These are phyloP conservation scores for Drosophila anomelani DNA, from an alignment of 2,888 invertebrate genomes.

Conservation along the genomic window DNA sequence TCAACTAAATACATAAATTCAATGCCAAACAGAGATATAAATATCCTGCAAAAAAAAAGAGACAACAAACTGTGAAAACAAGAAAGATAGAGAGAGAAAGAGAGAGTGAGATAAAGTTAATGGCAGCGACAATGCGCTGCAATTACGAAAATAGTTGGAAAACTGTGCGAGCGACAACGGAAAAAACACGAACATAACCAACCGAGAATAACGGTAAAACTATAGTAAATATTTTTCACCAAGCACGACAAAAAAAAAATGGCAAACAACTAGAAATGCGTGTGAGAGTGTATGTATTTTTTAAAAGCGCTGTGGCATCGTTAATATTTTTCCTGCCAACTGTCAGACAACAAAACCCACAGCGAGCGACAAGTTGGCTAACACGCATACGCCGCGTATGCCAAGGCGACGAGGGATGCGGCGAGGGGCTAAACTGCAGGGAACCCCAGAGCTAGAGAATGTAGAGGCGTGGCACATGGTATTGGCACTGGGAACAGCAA, in stretches of 20 bases:
- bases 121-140: constrained; percentile 39
- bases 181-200: constrained; percentile 64
- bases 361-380: constrained; percentile 46
- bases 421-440: background rate
- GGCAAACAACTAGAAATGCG: constrained; percentile 4
- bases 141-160: constrained; percentile 49
- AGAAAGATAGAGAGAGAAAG: background rate
- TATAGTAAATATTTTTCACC: constrained; percentile 49
- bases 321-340: constrained; percentile 59
- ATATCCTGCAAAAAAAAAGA: background rate
- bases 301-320: constrained; percentile 43
- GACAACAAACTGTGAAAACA: background rate
- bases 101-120: constrained; percentile 18
- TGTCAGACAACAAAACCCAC: constrained; percentile 45
- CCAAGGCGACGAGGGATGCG: constrained; percentile 25
- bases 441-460: background rate
- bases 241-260: constrained; percentile 9
- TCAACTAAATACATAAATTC: constrained; percentile 31
- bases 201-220: constrained; percentile 34
- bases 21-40: constrained; percentile 14
- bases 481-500: constrained; percentile 48
- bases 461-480: constrained; percentile 11
- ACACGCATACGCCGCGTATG: constrained; percentile 65
- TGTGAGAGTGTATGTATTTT: constrained; percentile 16
- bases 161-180: constrained; percentile 52